A percentile compares a stretch with the other conserved stretches of the same genome.
phyloP scores from a whole-genome alignment of 2,888 invertebrate species.

The Stenichneumon culpator region DNA sequence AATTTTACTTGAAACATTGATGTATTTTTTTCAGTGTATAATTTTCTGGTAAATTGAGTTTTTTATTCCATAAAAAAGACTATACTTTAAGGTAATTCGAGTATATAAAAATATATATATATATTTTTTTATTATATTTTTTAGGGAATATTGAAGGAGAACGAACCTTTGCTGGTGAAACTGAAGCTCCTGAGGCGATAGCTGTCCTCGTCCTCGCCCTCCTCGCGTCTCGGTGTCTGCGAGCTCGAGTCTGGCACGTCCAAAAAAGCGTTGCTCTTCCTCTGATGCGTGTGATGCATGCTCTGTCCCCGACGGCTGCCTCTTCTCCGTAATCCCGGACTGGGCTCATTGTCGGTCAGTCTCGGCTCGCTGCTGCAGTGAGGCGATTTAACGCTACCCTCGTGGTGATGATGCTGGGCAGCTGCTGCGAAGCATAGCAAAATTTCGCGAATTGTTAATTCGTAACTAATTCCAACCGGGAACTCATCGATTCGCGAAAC shows the following conservation, averaged over 20 bases:
- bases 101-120: not conserved
- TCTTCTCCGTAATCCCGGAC: slow-evolving; percentile 89
- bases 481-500: slow-evolving; percentile 56
- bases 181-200: slow-evolving; percentile 97
- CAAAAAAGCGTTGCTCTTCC: slow-evolving; percentile 90
- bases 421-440: slow-evolving; percentile 65
- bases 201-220: slow-evolving; percentile 93
- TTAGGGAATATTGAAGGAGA: not conserved
- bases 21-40: no score
- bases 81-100: not conserved
- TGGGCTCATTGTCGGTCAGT: slow-evolving; percentile 89
- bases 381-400: slow-evolving; percentile 86
- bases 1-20: no score
- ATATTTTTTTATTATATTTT: not conserved
- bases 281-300: slow-evolving; percentile 86
- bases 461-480: no score
- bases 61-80: no score
- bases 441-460: not conserved
- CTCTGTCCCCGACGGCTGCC: slow-evolving; percentile 87
- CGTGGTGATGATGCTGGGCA: slow-evolving; percentile 79
- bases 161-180: slow-evolving; percentile 93
- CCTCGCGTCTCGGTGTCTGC: slow-evolving; percentile 91
- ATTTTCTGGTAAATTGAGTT: no score
- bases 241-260: slow-evolving; percentile 88
- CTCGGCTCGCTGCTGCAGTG: slow-evolving; percentile 90